Evolutionary conservation across 2,888 invertebrate genomes (phyloP), one percentile per base, ranked within the genome.

Genomic region (Leptinotarsa haldemani): DNA sequence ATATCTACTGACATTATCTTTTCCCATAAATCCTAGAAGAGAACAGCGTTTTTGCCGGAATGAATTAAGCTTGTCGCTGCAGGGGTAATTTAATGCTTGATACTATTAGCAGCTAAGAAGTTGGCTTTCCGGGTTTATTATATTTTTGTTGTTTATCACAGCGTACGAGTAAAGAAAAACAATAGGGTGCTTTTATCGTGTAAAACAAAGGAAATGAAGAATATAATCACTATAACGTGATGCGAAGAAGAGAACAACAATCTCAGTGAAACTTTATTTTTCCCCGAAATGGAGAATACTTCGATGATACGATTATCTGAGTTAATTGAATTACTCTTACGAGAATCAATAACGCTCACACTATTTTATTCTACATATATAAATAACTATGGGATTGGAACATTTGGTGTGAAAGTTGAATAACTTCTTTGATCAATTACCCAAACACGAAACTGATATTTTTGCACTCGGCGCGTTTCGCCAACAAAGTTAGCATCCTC

Each of bases 111-210:
- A 61, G 61, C 61, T 61, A 61, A 40, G 61, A 61, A 40, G 61
- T 30, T 61, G 30, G 40, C 40, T 61, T 40, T 61, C 40, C 40
- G 61, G 12, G 61, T 61, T 61, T 25, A 61, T 61, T 61, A 61
- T 61, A 25, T 61, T 61, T 69, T 76, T 22, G 56, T 56, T 56
- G 56, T 56, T 56, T 56, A 56, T 56, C 56, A 22, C 22, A 20
- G 56, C 56, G 56, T 56, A 5, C 13, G 22, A 56, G 56, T 56
- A 56, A 56, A 15, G 56, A 22, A 56, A 22, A 22, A 56, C 56
- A 56, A 56, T 56, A 15, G 22, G n/a, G 22, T 20, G 20, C 22
- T 56, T 56, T 56, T 56, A 56, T 56, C 56, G 20, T 20, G 56
- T 56, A 3, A 56, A 22, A 56, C 56, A 56, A 56, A 56, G 22